Evolutionary conservation across 2,113 vertebrate species (phyloP).

Genomic region (Solea senegalensis): DNA sequence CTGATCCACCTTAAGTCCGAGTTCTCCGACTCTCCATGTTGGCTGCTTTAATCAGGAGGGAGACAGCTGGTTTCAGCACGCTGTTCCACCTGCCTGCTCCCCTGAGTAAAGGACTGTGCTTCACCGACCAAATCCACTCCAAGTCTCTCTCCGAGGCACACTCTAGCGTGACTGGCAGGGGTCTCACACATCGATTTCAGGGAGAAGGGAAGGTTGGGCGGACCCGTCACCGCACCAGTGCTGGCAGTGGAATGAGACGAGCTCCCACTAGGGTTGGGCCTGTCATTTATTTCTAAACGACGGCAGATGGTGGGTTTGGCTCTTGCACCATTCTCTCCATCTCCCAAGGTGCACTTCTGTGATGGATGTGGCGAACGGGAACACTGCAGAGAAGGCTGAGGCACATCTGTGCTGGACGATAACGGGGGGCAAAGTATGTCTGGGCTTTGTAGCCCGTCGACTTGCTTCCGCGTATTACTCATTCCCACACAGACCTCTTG

Average conservation of each 20-base stretch:
- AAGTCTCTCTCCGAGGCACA: slow-evolving; percentile 60
- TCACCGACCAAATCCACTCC: slow-evolving; percentile 74
- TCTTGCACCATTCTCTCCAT: slow-evolving; percentile 66
- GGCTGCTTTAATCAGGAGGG: slow-evolving; percentile 72
- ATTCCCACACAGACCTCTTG: slow-evolving; percentile 50
- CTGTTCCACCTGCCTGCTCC: slow-evolving; percentile 76
- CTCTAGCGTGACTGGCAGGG: slow-evolving; percentile 71
- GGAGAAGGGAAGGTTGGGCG: slow-evolving; percentile 62
- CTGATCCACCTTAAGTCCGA: slow-evolving; percentile 40
- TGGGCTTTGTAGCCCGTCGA: slow-evolving; percentile 55
- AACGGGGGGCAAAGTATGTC: slow-evolving; percentile 72
- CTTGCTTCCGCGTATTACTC: slow-evolving; percentile 60
- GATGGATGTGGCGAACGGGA: slow-evolving; percentile 78
- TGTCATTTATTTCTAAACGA: slow-evolving; percentile 82
- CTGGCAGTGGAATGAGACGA: slow-evolving; percentile 75
- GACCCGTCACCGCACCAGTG: slow-evolving; percentile 58
- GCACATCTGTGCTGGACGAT: slow-evolving; percentile 78
- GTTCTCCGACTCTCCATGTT: slow-evolving; percentile 43
- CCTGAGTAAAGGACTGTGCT: slow-evolving; percentile 73
- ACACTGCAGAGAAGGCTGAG: slow-evolving; percentile 66
- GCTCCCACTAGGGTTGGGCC: slow-evolving; percentile 75
- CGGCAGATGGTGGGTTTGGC: slow-evolving; percentile 80
- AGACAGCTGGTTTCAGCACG: slow-evolving; percentile 72
- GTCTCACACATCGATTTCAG: slow-evolving; percentile 73
- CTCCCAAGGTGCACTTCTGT: slow-evolving; percentile 78